Evolutionary conservation across 1,140 invertebrate species (phyloP).

Genomic region (Heterodera schachtii): DNA sequence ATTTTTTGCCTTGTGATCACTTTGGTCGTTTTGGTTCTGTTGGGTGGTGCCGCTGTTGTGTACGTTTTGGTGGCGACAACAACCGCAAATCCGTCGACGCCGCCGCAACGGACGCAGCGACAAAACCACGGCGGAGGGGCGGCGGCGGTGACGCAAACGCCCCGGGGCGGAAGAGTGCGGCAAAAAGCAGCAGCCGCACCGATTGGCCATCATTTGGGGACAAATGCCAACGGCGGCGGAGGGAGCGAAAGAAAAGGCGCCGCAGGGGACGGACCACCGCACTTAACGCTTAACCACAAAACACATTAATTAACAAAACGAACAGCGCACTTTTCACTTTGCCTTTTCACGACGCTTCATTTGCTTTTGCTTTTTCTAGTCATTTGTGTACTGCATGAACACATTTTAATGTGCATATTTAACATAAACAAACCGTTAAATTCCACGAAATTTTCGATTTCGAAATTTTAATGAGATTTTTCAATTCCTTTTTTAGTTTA

Average conservation of each 20-base stretch:
- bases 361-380: background rate
- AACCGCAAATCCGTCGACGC: background rate
- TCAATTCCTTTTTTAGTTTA: too few relatives aligned
- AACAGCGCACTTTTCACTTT: background rate
- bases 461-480: too few relatives aligned
- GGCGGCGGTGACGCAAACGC: background rate
- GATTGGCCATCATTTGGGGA: too few relatives aligned
- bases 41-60: slow-evolving; percentile 56
- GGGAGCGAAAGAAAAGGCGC: too few relatives aligned
- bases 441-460: too few relatives aligned
- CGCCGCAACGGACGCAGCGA: background rate
- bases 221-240: background rate
- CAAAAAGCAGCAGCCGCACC: background rate
- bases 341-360: background rate
- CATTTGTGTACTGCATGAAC: background rate
- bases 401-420: background rate
- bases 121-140: too few relatives aligned
- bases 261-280: background rate
- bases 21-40: slow-evolving; percentile 50
- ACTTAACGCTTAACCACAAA: background rate
- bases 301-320: background rate
- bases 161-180: background rate
- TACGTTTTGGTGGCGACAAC: slow-evolving; percentile 53
- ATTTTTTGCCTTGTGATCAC: slow-evolving; percentile 53
- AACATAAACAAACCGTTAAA: background rate